Evolutionary conservation across 2,888 invertebrate species (phyloP).

Genomic region (Romanomermis culicivorax): DNA sequence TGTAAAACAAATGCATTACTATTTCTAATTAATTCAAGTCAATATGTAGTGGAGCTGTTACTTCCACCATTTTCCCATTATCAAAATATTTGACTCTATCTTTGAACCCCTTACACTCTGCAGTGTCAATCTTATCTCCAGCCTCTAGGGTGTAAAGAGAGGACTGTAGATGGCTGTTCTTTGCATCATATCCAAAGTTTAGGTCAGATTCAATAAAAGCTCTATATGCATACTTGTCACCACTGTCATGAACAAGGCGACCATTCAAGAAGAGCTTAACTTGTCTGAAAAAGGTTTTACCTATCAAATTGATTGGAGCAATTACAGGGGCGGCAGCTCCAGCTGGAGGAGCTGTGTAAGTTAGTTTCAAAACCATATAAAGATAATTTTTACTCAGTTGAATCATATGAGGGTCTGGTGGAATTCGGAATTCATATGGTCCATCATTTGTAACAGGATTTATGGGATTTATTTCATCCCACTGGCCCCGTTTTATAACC

Average conservation of each 20-base stretch:
- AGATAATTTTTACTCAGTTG: constrained; percentile 1
- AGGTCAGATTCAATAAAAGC: background rate
- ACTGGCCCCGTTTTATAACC: background rate
- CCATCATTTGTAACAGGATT: background rate
- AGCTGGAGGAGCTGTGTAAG: no score
- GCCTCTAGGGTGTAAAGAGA: background rate
- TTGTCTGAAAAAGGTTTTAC: background rate
- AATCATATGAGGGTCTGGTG: background rate
- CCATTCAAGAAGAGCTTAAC: background rate
- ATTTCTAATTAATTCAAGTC: background rate
- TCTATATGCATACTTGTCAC: background rate
- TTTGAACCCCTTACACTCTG: background rate
- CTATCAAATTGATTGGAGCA: background rate
- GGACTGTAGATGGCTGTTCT: background rate
- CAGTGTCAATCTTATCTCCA: background rate
- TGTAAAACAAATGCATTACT: background rate
- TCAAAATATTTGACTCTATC: background rate
- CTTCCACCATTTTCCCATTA: background rate
- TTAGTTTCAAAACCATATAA: background rate
- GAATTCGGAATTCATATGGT: constrained; percentile 2
- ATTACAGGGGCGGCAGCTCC: background rate
- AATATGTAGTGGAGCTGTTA: background rate
- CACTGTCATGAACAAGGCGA: background rate
- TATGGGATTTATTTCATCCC: background rate
- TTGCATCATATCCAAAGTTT: background rate